phyloP scores from a whole-genome alignment of 2,797 vertebrate genomes.

The Syngnathus acus region DNA sequence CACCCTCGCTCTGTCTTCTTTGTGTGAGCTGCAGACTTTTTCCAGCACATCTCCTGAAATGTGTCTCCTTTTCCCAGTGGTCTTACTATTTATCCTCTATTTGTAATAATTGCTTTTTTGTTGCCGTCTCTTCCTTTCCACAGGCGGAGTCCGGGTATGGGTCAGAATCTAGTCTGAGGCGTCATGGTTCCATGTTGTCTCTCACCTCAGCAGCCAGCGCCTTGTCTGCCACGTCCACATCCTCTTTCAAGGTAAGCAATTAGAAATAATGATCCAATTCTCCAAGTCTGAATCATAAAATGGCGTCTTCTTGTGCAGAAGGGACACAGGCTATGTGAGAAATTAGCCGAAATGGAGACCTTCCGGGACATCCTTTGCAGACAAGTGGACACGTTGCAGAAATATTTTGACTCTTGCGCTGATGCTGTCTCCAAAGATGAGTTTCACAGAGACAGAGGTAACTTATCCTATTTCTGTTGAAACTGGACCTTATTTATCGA shows the following conservation, averaged over 20 bases:
- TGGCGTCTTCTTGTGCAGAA: conserved; percentile 70
- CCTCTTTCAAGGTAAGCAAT: conserved; percentile 87
- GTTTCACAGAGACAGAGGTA: conserved; percentile 92
- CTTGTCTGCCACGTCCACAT: conserved; percentile 91
- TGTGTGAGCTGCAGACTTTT: conserved; percentile 14
- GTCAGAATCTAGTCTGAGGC: conserved; percentile 92
- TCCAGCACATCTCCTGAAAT: conserved; percentile 10
- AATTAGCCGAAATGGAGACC: conserved; percentile 97
- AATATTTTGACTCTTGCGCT: conserved; percentile 90
- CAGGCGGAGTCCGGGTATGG: conserved; percentile 97
- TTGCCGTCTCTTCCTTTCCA: conserved; percentile 8
- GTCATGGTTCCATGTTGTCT: conserved; percentile 96
- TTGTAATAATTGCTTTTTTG: neutral
- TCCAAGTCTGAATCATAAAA: neutral
- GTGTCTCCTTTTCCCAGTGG: neutral
- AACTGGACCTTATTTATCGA: too few species aligned
- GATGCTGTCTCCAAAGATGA: conserved; percentile 89
- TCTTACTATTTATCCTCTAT: neutral
- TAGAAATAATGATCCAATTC: neutral
- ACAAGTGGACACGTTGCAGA: conserved; percentile 96
- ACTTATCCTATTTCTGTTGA: neutral
- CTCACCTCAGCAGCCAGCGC: conserved; percentile 93
- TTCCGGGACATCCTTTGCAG: conserved; percentile 95
- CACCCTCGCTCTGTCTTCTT: conserved; percentile 6
- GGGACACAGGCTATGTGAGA: conserved; percentile 91